Evolutionary conservation across 2,888 invertebrate genomes (phyloP).

Genomic region (Sphinx pinastri): DNA sequence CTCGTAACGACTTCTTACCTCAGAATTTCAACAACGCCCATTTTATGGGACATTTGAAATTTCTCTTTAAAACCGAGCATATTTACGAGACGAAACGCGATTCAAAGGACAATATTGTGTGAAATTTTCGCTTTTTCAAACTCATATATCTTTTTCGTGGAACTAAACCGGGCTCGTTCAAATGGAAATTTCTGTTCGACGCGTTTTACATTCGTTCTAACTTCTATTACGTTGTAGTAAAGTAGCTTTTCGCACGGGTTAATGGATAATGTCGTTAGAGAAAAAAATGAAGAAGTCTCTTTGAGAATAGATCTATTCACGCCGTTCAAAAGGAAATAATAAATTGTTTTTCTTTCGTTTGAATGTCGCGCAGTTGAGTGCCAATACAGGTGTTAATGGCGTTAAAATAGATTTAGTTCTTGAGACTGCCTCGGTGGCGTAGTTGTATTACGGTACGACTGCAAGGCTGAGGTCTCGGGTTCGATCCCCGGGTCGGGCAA

Average conservation of each 20-base stretch:
- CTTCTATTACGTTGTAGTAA: conserved; percentile 38
- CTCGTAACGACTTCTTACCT: conserved; percentile 30
- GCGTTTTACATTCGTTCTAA: conserved; percentile 34
- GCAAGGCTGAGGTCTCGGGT: too few relatives aligned
- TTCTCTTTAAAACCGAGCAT: conserved; percentile 43
- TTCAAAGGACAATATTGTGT: conserved; percentile 67
- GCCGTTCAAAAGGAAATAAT: conserved; percentile 45
- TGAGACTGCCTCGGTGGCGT: too few relatives aligned
- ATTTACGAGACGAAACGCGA: conserved; percentile 43
- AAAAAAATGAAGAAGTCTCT: conserved; percentile 48
- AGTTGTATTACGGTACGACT: too few relatives aligned
- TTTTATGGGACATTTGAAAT: conserved; percentile 46
- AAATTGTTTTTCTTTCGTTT: conserved; percentile 41
- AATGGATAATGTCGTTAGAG: conserved; percentile 42
- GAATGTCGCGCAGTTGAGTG: conserved; percentile 34
- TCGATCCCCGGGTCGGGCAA: too few relatives aligned
- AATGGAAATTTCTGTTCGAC: conserved; percentile 52
- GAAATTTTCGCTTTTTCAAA: conserved; percentile 61
- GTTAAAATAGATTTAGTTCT: background rate
- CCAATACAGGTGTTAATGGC: conserved; percentile 20
- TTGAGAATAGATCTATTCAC: conserved; percentile 50
- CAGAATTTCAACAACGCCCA: conserved; percentile 24
- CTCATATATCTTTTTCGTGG: conserved; percentile 59
- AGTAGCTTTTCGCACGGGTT: conserved; percentile 35
- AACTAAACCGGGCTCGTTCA: conserved; percentile 55